These are phyloP conservation scores for Flexamia atlantica DNA, from an alignment of 2,888 invertebrate genomes.

Conservation along the genomic window DNA sequence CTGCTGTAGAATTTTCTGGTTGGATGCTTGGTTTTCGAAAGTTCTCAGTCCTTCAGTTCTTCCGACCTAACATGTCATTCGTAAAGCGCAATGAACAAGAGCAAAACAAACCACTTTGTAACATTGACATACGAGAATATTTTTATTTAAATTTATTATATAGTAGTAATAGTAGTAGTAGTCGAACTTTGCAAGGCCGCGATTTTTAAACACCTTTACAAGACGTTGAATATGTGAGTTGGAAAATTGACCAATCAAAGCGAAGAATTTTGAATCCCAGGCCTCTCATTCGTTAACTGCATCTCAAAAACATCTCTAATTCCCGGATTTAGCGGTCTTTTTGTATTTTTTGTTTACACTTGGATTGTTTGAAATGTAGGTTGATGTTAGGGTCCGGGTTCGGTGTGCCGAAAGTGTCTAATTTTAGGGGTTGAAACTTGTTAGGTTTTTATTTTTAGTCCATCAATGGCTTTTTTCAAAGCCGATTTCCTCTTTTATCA, in stretches of 20 bases:
- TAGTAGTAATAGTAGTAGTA: too few species aligned
- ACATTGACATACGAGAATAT: too few species aligned
- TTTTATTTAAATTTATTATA: too few species aligned
- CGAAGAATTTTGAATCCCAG: neutral
- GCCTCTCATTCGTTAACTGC: neutral
- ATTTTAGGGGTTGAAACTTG: neutral
- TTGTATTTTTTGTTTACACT: slow-evolving; percentile 32
- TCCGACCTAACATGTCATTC: too few species aligned
- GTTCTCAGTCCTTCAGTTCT: too few species aligned
- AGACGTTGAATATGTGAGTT: too few species aligned
- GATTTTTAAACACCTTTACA: neutral
- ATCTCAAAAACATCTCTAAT: neutral
- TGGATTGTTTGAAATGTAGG: slow-evolving; percentile 21
- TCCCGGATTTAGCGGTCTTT: slow-evolving; percentile 35
- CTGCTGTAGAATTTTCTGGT: too few species aligned
- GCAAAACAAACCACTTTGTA: too few species aligned
- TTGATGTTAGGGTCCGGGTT: neutral
- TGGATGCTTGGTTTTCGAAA: too few species aligned
- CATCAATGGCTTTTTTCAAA: neutral
- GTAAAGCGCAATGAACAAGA: too few species aligned
- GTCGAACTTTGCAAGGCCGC: neutral
- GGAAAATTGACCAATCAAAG: neutral
- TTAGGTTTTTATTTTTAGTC: neutral
- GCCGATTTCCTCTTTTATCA: too few species aligned
- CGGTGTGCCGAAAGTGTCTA: too few species aligned